A percentile compares a stretch with the other conserved stretches of the same genome.
Conservation (phyloP, 2,113 vertebrate species). For the Antennarius striatus region DNA sequence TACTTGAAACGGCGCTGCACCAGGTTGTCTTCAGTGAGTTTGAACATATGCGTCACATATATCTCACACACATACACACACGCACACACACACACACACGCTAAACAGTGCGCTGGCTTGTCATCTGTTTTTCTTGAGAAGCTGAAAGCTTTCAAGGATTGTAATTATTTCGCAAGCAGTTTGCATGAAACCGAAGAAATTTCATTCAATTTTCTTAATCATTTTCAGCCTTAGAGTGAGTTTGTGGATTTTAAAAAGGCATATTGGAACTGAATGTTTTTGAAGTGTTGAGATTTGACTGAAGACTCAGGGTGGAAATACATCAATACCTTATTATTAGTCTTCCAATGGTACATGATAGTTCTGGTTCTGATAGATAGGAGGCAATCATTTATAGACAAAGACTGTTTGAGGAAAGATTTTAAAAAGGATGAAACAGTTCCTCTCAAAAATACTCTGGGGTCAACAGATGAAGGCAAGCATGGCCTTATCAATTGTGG, state of each 20-base stretch:
- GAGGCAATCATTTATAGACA: not conserved
- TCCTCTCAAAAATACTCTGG: not conserved
- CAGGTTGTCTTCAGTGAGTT: conserved; percentile 21
- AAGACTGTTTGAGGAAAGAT: not conserved
- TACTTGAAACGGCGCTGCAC: conserved; percentile 15
- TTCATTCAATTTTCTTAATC: conserved; percentile 6
- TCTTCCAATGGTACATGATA: not conserved
- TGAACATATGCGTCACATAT: conserved; percentile 18
- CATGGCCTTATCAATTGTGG: not conserved
- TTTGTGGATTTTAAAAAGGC: no score
- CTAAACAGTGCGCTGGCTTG: no score
- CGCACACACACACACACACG: no score
- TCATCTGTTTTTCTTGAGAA: no score
- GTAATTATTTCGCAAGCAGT: no score
- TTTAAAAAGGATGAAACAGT: not conserved
- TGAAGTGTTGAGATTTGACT: no score
- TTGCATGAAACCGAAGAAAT: not conserved
- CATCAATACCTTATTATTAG: no score
- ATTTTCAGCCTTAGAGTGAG: not conserved
- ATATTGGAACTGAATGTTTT: no score
- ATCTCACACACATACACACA: conserved; percentile 9
- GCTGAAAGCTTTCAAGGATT: no score
- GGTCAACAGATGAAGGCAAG: conserved; percentile 13
- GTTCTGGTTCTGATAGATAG: not conserved
- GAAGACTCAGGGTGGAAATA: not conserved